These are phyloP conservation scores for Synergus laeviventris DNA, from an alignment of 2,888 invertebrate species.

Conservation along the genomic window DNA sequence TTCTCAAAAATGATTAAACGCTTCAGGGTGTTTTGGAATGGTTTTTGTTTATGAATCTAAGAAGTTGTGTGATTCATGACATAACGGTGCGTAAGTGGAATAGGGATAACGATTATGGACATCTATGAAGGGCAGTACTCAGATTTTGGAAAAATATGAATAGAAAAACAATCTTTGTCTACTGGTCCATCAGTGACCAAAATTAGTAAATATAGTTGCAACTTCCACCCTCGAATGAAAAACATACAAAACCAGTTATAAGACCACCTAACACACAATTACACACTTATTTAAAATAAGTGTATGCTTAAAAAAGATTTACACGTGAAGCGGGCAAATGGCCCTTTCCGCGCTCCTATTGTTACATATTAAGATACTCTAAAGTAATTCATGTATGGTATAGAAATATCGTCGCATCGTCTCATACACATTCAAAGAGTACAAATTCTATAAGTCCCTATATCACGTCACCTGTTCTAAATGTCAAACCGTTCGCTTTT, in stretches of 20 bases:
- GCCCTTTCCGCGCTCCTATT: constrained; percentile 32
- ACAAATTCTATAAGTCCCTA: constrained; percentile 85
- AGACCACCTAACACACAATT: constrained; percentile 43
- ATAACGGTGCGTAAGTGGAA: constrained; percentile 21
- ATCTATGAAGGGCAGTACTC: constrained; percentile 22
- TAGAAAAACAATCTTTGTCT: constrained; percentile 25
- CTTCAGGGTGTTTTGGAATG: constrained; percentile 12
- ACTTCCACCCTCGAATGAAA: constrained; percentile 33
- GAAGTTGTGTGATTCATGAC: constrained; percentile 24
- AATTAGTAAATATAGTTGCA: constrained; percentile 32
- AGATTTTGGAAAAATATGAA: constrained; percentile 9
- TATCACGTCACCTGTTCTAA: constrained; percentile 56
- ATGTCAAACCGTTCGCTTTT: constrained; percentile 53
- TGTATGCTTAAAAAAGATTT: constrained; percentile 36
- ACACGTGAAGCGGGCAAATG: constrained; percentile 46
- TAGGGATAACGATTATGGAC: constrained; percentile 3
- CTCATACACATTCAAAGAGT: constrained; percentile 79
- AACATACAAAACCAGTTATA: constrained; percentile 37
- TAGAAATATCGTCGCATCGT: constrained; percentile 49
- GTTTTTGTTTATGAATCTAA: constrained; percentile 11
- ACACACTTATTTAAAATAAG: constrained; percentile 41
- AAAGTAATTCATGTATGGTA: constrained; percentile 52
- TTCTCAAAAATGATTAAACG: constrained; percentile 14
- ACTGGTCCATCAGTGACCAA: constrained; percentile 22
- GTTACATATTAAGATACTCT: constrained; percentile 36